Evolutionary conservation across 2,113 vertebrate species (phyloP), one percentile per base, ranked within the genome.

Genomic region (Gnathonemus longibarbis): DNA sequence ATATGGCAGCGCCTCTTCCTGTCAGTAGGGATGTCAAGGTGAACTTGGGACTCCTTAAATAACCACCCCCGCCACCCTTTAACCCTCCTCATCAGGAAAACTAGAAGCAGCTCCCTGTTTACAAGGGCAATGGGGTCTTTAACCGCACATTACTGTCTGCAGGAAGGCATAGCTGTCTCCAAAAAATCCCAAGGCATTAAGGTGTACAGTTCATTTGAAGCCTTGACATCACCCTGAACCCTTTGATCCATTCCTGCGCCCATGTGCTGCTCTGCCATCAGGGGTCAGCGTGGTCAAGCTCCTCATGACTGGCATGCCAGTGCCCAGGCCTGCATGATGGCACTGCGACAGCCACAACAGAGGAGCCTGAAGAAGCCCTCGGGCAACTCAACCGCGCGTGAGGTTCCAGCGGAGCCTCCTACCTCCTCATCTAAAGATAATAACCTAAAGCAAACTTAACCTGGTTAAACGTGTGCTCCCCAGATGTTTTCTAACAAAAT

Each of bases 11-110:
- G 91, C 91, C 93, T 94, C 93, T 95, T 96, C 95, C 95, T 96
- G 94, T 96, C 95, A 96, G 93, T 94, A 92, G 93, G 92, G 91
- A 95, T 92, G 93, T 95, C 95, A 96, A 96, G 95, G 95, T 96
- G 95, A 96, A 96, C 94, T 95, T 95, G 94, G 92, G 93, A 91
- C 94, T 92, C 93, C 93, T 95, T 95, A 95, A 96, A 96, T 96
- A 95, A 94, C 94, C 87, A 88, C 58, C 91, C 87, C 85, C 17
- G 31, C 84, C 88, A 94, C 93, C 93, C 93, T 89, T 91, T 90
- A 92, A 91, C 89, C 87, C 88, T 89, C 90, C 92, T 92, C 91
- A 91, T 92, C 91, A 90, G 91, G 91, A 90, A 93, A 92, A 94
- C 94, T 90, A 95, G 90, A 95, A 88, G 90, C 92, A 92, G 91